Conservation (phyloP, 1,140 invertebrate genomes). For the Hycleus cichorii region DNA sequence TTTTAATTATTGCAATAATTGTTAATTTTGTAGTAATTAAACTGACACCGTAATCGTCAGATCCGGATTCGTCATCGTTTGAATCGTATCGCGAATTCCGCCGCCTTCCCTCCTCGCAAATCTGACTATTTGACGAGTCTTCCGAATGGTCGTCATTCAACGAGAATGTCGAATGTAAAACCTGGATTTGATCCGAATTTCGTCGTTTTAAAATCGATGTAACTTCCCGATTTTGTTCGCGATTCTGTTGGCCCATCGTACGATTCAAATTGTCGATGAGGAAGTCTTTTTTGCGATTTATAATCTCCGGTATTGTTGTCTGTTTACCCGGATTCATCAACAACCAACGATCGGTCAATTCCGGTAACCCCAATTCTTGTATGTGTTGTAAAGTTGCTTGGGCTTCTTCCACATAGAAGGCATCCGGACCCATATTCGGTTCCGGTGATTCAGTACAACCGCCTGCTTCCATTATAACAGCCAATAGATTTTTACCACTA, state of each 20-base stretch:
- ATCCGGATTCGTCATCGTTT: conserved; percentile 49
- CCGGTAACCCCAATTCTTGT: conserved; percentile 56
- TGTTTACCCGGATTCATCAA: conserved; percentile 49
- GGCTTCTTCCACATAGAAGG: conserved; percentile 61
- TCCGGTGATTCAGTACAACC: conserved; percentile 42
- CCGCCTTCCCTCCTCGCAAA: conserved; percentile 32
- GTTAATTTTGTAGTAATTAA: not conserved
- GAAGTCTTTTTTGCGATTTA: conserved; percentile 11
- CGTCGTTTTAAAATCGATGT: conserved; percentile 51
- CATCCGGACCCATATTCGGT: conserved; percentile 48
- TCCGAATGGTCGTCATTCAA: conserved; percentile 41
- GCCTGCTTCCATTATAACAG: conserved; percentile 64
- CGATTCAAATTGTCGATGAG: not conserved
- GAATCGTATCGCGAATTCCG: conserved; percentile 50
- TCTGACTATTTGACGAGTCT: conserved; percentile 47
- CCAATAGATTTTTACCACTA: conserved; percentile 52
- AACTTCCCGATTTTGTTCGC: conserved; percentile 34
- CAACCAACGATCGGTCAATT: conserved; percentile 54
- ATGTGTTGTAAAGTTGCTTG: conserved; percentile 60
- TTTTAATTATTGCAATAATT: not conserved
- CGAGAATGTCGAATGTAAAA: conserved; percentile 26
- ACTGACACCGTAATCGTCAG: conserved; percentile 46
- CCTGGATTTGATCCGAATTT: conserved; percentile 46
- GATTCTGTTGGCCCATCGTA: not conserved
- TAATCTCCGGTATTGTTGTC: conserved; percentile 23